Conservation (phyloP, 2,888 invertebrate species). For the Protophormia terraenovae region DNA sequence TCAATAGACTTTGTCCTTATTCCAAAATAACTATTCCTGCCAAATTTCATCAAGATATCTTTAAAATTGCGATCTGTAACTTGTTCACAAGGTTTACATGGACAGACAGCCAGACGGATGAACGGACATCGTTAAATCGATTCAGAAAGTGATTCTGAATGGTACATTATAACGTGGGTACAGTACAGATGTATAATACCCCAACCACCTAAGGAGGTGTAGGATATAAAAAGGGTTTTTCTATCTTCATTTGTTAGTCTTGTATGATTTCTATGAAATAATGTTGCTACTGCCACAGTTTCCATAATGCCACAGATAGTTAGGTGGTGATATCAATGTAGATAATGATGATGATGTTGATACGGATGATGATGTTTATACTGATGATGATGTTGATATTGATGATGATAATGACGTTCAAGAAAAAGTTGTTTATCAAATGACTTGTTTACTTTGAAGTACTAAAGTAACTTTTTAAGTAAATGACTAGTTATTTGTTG, state of each 20-base stretch:
- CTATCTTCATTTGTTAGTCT: neutral
- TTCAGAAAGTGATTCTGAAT: too few species aligned
- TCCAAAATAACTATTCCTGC: too few species aligned
- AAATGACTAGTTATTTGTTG: slow-evolving; percentile 38
- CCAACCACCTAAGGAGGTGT: too few species aligned
- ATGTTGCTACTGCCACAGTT: neutral
- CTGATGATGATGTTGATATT: neutral
- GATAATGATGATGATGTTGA: neutral
- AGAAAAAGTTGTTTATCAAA: slow-evolving; percentile 29
- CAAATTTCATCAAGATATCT: too few species aligned
- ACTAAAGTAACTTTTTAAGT: neutral
- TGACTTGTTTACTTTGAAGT: slow-evolving; percentile 40
- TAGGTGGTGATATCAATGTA: too few species aligned
- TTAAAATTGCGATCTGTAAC: too few species aligned
- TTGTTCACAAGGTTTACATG: too few species aligned
- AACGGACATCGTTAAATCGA: too few species aligned
- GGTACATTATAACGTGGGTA: too few species aligned
- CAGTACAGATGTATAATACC: too few species aligned
- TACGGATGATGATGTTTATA: neutral
- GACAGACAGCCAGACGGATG: too few species aligned
- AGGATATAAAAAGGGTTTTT: slow-evolving; percentile 25
- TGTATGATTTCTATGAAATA: neutral
- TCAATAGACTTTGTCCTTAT: too few species aligned
- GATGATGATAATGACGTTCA: neutral
- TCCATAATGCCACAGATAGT: neutral